phyloP scores from a whole-genome alignment of 2,888 invertebrate species.

The Troides helena region DNA sequence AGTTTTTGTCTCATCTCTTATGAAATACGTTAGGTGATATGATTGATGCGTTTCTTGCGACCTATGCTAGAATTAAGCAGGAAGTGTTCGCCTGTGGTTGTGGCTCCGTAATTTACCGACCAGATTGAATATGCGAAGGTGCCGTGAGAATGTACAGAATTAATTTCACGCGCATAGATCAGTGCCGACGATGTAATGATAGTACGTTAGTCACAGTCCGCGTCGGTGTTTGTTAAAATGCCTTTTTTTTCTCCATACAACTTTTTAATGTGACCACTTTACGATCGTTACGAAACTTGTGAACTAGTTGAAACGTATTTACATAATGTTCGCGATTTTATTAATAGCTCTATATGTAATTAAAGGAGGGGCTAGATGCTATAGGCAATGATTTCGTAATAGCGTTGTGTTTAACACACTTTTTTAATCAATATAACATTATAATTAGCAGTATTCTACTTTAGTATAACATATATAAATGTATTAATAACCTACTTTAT shows the following conservation, averaged over 20 bases:
- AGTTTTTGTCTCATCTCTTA: not conserved
- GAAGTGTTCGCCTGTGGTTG: conserved; percentile 3
- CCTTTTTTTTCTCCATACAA: conserved; percentile 10
- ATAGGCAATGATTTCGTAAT: not conserved
- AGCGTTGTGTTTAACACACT: not conserved
- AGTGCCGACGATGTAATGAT: conserved; percentile 1
- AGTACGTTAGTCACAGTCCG: conserved; percentile 21
- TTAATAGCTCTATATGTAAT: not conserved
- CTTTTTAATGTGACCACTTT: conserved; percentile 4
- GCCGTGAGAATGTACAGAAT: conserved; percentile 24
- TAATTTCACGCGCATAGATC: conserved; percentile 26
- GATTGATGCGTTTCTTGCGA: conserved; percentile 20
- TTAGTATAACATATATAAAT: no score
- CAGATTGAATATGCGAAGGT: conserved; percentile 21
- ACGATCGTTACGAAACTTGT: conserved; percentile 9
- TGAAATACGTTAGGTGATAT: not conserved
- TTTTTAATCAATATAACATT: no score
- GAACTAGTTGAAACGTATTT: conserved; percentile 1
- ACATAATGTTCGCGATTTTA: conserved; percentile 1
- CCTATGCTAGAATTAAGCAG: not conserved
- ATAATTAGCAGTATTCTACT: no score
- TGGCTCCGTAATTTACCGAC: conserved; percentile 12
- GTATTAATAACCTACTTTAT: no score
- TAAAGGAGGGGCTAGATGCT: not conserved
- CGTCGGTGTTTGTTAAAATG: conserved; percentile 2